phyloP scores from a whole-genome alignment of 2,797 vertebrate species.

The Syndactyla subalaris region DNA sequence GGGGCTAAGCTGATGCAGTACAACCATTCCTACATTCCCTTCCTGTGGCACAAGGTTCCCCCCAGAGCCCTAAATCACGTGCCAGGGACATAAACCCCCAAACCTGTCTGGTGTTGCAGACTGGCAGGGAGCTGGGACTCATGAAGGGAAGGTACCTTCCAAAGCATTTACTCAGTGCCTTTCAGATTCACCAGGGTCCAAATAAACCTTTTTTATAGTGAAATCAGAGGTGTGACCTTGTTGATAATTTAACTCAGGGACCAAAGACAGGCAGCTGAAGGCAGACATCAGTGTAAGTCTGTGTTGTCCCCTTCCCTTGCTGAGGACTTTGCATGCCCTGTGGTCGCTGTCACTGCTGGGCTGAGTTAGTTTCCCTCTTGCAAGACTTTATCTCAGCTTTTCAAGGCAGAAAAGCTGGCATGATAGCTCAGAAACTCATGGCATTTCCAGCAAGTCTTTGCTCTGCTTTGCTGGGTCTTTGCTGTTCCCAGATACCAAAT shows the following conservation, averaged over 20 bases:
- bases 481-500: not conserved
- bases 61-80: not conserved
- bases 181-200: not conserved
- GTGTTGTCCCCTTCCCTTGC: not conserved
- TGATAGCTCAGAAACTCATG: not conserved
- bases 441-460: not conserved
- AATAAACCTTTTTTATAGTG: not conserved
- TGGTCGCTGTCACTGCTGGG: not conserved
- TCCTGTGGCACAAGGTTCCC: not conserved
- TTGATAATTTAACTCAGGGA: not conserved
- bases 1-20: not conserved
- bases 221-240: not conserved
- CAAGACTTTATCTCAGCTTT: not conserved
- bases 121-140: not conserved
- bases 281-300: not conserved
- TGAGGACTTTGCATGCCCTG: not conserved
- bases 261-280: not conserved
- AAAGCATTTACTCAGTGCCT: not conserved
- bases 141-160: not conserved
- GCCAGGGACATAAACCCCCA: not conserved
- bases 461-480: not conserved
- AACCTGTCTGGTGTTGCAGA: not conserved
- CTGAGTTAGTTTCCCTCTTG: not conserved
- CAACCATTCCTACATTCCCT: not conserved
- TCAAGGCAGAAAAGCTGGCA: not conserved